Base-by-base conservation (phyloP, 2,888 invertebrate genomes). In the Dynastes maya region DNA sequence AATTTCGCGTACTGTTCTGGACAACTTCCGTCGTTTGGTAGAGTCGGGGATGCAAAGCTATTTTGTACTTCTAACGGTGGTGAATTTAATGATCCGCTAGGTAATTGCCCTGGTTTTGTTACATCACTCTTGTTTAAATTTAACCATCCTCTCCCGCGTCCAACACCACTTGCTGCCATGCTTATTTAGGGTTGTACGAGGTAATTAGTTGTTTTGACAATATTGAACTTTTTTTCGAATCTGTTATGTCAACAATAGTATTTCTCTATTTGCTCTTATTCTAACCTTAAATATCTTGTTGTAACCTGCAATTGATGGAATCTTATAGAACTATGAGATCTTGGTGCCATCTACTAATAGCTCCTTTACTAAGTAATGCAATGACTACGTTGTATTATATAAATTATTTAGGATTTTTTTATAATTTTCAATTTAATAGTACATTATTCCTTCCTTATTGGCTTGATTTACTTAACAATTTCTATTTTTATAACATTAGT, bases 81-180 rank as follows among this genome's bases (percentile, higher is more conserved):
- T 29, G 70, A 64, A 75, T 76, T 78, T 65, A 67, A 63, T 9
- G 77, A 40, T 5, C 27, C 61, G 49, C 72, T 75, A 3, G 55
- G 22, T 37, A 74, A 13, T 65, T 78, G 76, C 45, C 84, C 85
- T n/a, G 83, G 83, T 45, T 81, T 81, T 22, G 71, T 76, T 51
- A 79, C 64, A n/a, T 37, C 71, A 53, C 79, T 83, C 79, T 83
- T 84, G 16, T 82, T 82, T 78, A 85, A 80, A 80, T 85, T 85
- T 70, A 86, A 80, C 86, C 86, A 86, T 51, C 85, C 86, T 68
- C 86, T 82, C 51, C 86, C 86, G 80, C 86, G 80, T 75, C 86
- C 86, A 65, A 82, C 82, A 68, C 86, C 85, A 71, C 82, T 82
- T 68, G 83, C 81, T 67, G 84, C 82, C 84, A 85, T 85, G 27